Base-by-base conservation (phyloP, 2,797 vertebrate genomes). In the Sternarchorhynchus goeldii region DNA sequence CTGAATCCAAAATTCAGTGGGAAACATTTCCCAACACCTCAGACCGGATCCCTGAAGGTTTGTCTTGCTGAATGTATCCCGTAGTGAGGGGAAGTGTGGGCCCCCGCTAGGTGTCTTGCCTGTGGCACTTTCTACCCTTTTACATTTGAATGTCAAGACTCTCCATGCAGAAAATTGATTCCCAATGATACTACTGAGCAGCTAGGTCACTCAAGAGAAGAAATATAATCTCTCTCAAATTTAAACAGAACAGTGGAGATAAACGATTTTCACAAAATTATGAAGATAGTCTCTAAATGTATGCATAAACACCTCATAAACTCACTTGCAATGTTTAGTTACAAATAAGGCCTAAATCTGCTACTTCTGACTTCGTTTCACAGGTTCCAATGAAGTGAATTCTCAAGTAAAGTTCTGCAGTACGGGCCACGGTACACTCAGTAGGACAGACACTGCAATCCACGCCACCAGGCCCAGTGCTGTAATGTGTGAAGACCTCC, bases 111-210 rank as follows among this genome's bases (percentile, higher is more conserved):
- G 81, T 81, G 81, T 81, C 84, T 86, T 77, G 86, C 87, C 85
- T 69, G 67, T 82, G 85, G 87, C 87, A 78, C 73, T 78, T 75
- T 67, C 69, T 87, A 93, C 91, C 89, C 89, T 92, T 94, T 94
- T 92, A 89, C 88, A 90, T 91, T 90, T 92, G 91, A 94, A 94
- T 93, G 92, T 93, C 93, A 94, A 90, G 86, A 85, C 92, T 94
- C 93, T 89, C 92, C 92, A 93, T 90, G 92, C 94, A 93, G 93
- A 93, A 94, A 93, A 91, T 91, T 88, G 91, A 93, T 94, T 94
- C 93, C 92, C 91, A 90, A 92, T 93, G 91, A 93, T 85, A 90
- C 87, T 89, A 89, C 87, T 90, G 88, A 91, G 90, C 84, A 91
- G 85, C 88, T 88, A 86, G 58, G 85, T 87, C 91, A 92, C 88